Evolutionary conservation across 1,140 invertebrate species (phyloP), one percentile per base, ranked within the genome.

Genomic region (Euborellia annulipes): DNA sequence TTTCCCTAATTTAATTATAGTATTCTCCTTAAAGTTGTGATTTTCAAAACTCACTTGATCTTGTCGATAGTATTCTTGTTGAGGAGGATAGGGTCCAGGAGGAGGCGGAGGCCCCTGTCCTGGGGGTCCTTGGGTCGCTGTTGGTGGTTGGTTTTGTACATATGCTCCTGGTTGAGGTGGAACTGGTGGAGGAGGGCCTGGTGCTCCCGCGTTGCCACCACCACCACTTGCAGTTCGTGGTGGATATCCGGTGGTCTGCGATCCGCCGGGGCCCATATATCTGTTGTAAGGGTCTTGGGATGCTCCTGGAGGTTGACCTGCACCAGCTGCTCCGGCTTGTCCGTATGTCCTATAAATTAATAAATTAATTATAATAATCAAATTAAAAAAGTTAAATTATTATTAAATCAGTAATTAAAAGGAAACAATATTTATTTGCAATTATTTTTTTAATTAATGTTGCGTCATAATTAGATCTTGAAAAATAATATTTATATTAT

Each of bases 21-120:
- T n/a, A n/a, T n/a, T n/a, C n/a, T n/a, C n/a, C n/a, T n/a, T n/a
- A n/a, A n/a, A n/a, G n/a, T n/a, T n/a, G n/a, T n/a, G n/a, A n/a
- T n/a, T n/a, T n/a, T n/a, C n/a, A 40, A 19, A n/a, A 14, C 44
- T 51, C 59, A 71, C 70, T 59, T 72, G 70, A 27, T 73, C 70
- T 38, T 63, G 64, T 52, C 73, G 62, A 56, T 78, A 78, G 60
- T 78, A 79, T 51, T 78, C 76, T 57, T 72, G 73, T 54, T 76
- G 74, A 39, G 67, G 64, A 51, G 71, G 67, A 59, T 63, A 65
- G 21, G 22, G 34, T 20, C 32, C 41, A 9, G 49, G 37, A 18
- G 49, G 49, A 11, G 32, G 43, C 11, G 27, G 49, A 11, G 20
- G 39, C 11, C 16, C 36, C 3, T 18, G 43, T 9, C 36, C 38